These are phyloP conservation scores for Orius insidiosus DNA, from an alignment of 1,140 invertebrate genomes.

Conservation along the genomic window DNA sequence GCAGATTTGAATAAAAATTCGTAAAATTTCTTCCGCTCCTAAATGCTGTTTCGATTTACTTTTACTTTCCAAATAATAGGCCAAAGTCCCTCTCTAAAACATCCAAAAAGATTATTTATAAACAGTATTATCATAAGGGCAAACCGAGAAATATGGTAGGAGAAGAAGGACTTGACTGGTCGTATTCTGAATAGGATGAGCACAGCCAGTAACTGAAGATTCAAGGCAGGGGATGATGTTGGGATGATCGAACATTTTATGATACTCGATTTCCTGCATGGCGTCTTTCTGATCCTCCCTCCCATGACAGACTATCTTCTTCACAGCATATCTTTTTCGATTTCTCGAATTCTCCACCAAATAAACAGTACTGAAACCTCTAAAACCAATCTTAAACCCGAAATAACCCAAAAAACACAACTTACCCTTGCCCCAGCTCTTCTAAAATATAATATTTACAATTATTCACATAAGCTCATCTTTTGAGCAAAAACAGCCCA, in stretches of 20 bases:
- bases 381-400: constrained; percentile 28
- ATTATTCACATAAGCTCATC: constrained; percentile 50
- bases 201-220: constrained; percentile 40
- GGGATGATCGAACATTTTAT: constrained; percentile 48
- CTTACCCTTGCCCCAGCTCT: constrained; percentile 60
- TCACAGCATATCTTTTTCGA: constrained; percentile 57
- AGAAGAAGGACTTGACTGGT: constrained; percentile 59
- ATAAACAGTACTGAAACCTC: constrained; percentile 69
- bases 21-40: constrained; percentile 42
- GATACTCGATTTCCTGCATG: constrained; percentile 56
- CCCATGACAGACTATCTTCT: constrained; percentile 64
- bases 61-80: constrained; percentile 45
- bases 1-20: constrained; percentile 56
- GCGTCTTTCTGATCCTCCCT: constrained; percentile 59
- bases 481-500: constrained; percentile 62
- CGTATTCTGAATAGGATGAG: constrained; percentile 45
- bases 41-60: constrained; percentile 40
- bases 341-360: constrained; percentile 56
- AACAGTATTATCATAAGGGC: too few relatives aligned
- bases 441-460: constrained; percentile 50
- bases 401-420: constrained; percentile 9
- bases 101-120: too few relatives aligned
- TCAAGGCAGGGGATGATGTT: constrained; percentile 64
- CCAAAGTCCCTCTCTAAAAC: constrained; percentile 54
- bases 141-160: constrained; percentile 57